Evolutionary conservation across 2,888 invertebrate genomes (phyloP).

Genomic region (Gnatocerus cornutus): DNA sequence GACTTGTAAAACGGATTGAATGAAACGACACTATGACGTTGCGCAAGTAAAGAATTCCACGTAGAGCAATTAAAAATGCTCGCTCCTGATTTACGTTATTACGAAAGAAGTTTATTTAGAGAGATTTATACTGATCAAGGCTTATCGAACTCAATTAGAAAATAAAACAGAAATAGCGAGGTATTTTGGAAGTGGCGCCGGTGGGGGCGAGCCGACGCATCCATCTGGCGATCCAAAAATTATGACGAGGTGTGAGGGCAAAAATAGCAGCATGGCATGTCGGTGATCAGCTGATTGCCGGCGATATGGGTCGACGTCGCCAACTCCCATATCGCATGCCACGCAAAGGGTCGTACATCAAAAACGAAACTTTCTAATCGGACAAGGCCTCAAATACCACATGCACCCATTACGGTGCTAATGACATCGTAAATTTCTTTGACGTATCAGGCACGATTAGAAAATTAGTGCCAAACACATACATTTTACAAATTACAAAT

Average conservation of each 20-base stretch:
- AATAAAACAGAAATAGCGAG: too few relatives aligned
- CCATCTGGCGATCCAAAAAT: not conserved
- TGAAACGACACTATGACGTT: conserved; percentile 32
- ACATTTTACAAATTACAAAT: conserved; percentile 6
- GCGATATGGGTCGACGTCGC: conserved; percentile 23
- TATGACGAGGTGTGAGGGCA: not conserved
- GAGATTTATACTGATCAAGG: too few relatives aligned
- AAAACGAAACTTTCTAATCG: conserved; percentile 41
- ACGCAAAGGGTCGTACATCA: conserved; percentile 26
- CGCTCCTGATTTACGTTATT: not conserved
- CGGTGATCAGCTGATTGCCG: conserved; percentile 39
- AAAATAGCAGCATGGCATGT: conserved; percentile 11
- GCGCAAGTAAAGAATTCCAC: conserved; percentile 16
- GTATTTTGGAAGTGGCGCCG: too few relatives aligned
- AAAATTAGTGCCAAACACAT: conserved; percentile 32
- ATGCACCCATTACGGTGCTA: conserved; percentile 29
- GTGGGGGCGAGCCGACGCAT: too few relatives aligned
- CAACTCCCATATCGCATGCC: conserved; percentile 22
- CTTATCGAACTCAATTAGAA: too few relatives aligned
- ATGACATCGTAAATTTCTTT: conserved; percentile 42
- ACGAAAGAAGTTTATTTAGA: too few relatives aligned
- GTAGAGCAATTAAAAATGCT: conserved; percentile 23
- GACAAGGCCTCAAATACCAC: conserved; percentile 30
- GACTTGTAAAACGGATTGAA: conserved; percentile 42
- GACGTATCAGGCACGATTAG: conserved; percentile 43